Evolutionary conservation across 1,140 invertebrate genomes (phyloP), one percentile per base, ranked within the genome.

Genomic region (Drosophila erecta): DNA sequence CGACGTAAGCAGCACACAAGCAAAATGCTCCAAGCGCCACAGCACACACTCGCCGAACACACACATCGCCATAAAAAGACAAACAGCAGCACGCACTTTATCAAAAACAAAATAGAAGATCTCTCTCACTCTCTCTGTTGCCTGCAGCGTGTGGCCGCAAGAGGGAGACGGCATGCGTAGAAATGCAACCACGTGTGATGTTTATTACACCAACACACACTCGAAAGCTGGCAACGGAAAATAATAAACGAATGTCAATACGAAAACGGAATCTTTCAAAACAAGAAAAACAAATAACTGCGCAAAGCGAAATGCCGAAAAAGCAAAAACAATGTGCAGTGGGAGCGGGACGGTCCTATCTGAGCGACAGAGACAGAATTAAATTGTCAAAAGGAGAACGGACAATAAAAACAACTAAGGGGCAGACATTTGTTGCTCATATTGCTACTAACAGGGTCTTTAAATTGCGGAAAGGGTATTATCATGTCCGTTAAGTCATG

Each of bases 251-350:
- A 89, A 89, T 78, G 79, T 89, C 72, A 84, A 89, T 84, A 73
- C 76, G 41, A 84, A 89, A 80, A 80, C 72, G 73, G 73, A 89
- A 89, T 89, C 72, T 74, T 80, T 69, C 54, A 89, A 87, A 89
- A 89, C 79, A 89, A 89, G 84, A 89, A 89, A 89, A 89, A 89
- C 84, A 89, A 89, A 89, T 80, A 89, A 80, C 72, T 76, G 84
- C 49, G 67, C 84, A 89, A 89, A 89, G 73, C 72, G 49, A 54
- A 89, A 89, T 78, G 73, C 72, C 80, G 65, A 89, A 89, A 89
- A 83, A 54, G n/a, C 56, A 73, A 73, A 72, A 76, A 76, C 72
- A 76, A 66, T 35, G 49, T 8, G 33, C 24, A 47, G 35, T 33
- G 62, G 33, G 41, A 70, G 62, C n/a, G 20, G 14, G 62, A 40